Base-by-base conservation (phyloP, 2,113 vertebrate species). In the Albula goreensis region DNA sequence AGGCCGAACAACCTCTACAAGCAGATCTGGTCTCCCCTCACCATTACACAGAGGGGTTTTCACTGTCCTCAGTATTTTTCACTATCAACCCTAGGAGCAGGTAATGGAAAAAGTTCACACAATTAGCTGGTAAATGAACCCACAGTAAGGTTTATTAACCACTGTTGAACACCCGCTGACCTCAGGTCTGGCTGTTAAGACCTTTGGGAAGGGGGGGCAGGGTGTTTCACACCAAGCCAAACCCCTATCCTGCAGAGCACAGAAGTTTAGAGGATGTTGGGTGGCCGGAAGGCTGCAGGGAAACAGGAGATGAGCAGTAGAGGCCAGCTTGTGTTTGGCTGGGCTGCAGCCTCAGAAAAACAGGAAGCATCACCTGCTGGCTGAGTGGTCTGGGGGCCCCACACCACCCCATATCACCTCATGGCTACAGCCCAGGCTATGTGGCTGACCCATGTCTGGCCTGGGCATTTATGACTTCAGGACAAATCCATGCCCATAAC, bases 281-380 rank as follows among this genome's bases (percentile, higher is more conserved):
- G 70, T 74, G 22, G 70, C 8, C 70, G 70, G 70, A 31, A 74
- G 70, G 70, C 52, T 77, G 13, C 15, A 17, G 52, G 77, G 78
- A 79, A 80, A 60, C 48, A 2, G 78, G 41, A 80, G 53, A 51
- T 78, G 17, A 8, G 77, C 56, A 31, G 31, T 41, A 41, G 51
- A 85, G 84, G 84, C 56, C 84, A 57, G 74, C n/a, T n/a, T 31
- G 41, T 13, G 51, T 78, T 48, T 52, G n/a, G 53, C 53, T 11
- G 17, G 19, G 31, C 52, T 22, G 31, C 31, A 15, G 52, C 56
- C 1, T 41, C 31, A 41, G 31, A 41, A 13, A 79, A 31, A 81
- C 48, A 50, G 85, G 78, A 81, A 60, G 53, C 53, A 48, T 48
- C 83, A 85, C 83, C 83, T 85, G 74, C 70, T 57, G 83, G 70